These are phyloP conservation scores for Saccostrea cuccullata DNA, from an alignment of 1,140 invertebrate genomes.

Conservation along the genomic window DNA sequence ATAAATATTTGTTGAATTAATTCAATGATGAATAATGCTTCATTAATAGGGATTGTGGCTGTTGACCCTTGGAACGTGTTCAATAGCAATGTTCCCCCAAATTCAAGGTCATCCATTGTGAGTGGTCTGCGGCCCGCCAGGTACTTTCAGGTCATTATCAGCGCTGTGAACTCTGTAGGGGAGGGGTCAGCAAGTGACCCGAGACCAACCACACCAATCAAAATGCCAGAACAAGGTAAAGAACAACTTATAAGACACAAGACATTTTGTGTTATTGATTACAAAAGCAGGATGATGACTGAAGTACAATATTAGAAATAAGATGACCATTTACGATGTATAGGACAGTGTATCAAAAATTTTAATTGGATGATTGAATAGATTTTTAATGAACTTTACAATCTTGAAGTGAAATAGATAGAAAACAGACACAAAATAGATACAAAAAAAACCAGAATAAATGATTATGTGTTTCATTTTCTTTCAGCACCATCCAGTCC, in stretches of 20 bases:
- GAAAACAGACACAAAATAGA: no score
- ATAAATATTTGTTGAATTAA: no score
- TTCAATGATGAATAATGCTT: background rate
- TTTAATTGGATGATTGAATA: no score
- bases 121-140: constrained; percentile 94
- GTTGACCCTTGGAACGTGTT: constrained; percentile 23
- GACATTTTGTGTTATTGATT: background rate
- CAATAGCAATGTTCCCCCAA: constrained; percentile 88
- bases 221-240: constrained; percentile 92
- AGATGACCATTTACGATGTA: background rate
- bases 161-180: constrained; percentile 93
- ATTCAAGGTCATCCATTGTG: constrained; percentile 86
- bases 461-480: constrained; percentile 2
- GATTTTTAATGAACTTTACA: no score
- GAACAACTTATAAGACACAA: background rate
- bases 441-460: no score
- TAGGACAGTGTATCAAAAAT: no score
- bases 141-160: constrained; percentile 96
- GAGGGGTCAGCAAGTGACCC: constrained; percentile 93
- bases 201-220: constrained; percentile 86
- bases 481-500: constrained; percentile 74
- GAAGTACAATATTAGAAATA: background rate
- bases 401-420: no score
- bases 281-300: background rate
- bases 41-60: constrained; percentile 27